These are phyloP conservation scores for Peromyscus maniculatus DNA, from an alignment of 2,113 vertebrate genomes.

Conservation along the genomic window DNA sequence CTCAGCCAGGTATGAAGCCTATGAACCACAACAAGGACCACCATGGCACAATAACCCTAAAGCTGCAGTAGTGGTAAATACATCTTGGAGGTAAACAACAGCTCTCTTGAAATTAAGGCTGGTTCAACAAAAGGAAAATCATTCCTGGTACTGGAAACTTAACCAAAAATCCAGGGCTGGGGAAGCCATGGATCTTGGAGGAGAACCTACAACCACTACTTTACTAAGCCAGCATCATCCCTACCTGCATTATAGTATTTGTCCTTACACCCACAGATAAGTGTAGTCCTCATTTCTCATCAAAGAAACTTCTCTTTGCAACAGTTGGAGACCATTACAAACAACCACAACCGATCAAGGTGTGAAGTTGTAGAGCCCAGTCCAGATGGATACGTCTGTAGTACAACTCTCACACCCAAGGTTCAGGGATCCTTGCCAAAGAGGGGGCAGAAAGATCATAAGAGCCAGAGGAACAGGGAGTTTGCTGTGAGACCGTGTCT, in stretches of 20 bases:
- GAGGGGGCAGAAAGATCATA: background rate
- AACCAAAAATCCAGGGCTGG: background rate
- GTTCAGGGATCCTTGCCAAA: background rate
- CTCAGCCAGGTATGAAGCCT: background rate
- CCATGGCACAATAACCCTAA: background rate
- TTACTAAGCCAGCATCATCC: background rate
- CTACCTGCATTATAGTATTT: too few species aligned
- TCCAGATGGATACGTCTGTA: background rate
- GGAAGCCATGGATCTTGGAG: background rate
- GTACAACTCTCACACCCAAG: background rate
- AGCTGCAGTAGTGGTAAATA: background rate
- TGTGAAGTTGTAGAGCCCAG: background rate
- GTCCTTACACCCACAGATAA: background rate
- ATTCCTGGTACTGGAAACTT: background rate
- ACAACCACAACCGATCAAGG: background rate
- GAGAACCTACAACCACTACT: background rate
- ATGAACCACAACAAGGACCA: background rate
- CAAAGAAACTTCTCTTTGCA: background rate
- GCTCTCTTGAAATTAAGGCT: background rate
- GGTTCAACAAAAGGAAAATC: background rate
- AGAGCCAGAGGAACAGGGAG: background rate
- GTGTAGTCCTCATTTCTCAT: background rate
- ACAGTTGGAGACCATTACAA: background rate
- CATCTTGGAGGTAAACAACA: background rate
- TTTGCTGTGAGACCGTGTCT: background rate